phyloP scores from a whole-genome alignment of 2,888 invertebrate species.

The Carabus problematicus region DNA sequence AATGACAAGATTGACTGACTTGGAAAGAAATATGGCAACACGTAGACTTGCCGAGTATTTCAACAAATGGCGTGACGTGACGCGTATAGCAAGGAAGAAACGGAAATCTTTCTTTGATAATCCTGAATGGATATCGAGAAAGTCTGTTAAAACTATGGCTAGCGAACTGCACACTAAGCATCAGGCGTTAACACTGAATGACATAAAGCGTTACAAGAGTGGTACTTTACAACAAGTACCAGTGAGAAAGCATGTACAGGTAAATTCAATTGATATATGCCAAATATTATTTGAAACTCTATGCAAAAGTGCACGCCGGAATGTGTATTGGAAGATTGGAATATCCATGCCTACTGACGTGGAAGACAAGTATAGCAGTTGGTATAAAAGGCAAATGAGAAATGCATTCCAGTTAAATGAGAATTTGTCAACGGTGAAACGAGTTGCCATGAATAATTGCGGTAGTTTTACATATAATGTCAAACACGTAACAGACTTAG shows the following conservation, averaged over 20 bases:
- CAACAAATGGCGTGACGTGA: constrained; percentile 59
- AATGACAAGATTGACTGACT: constrained; percentile 49
- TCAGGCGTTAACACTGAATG: constrained; percentile 58
- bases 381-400: not conserved
- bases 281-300: constrained; percentile 49
- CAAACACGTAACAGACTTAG: constrained; percentile 50
- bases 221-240: constrained; percentile 55
- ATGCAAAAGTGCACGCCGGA: constrained; percentile 47
- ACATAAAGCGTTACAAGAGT: constrained; percentile 62
- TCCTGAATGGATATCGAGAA: constrained; percentile 64
- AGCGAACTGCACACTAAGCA: constrained; percentile 58
- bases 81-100: constrained; percentile 58
- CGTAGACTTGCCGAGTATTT: constrained; percentile 57
- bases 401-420: not conserved
- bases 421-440: constrained; percentile 26
- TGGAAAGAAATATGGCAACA: constrained; percentile 51
- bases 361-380: not conserved
- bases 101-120: constrained; percentile 63
- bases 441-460: constrained; percentile 46
- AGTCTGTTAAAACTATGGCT: constrained; percentile 57
- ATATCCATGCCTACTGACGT: constrained; percentile 53
- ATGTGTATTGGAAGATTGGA: constrained; percentile 69
- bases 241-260: constrained; percentile 41
- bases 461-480: constrained; percentile 52
- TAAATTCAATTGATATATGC: constrained; percentile 50